Percentiles rank a stretch among this genome's conserved stretches.
Conservation (phyloP, 2,888 invertebrate species). For the Diarsia rubi region DNA sequence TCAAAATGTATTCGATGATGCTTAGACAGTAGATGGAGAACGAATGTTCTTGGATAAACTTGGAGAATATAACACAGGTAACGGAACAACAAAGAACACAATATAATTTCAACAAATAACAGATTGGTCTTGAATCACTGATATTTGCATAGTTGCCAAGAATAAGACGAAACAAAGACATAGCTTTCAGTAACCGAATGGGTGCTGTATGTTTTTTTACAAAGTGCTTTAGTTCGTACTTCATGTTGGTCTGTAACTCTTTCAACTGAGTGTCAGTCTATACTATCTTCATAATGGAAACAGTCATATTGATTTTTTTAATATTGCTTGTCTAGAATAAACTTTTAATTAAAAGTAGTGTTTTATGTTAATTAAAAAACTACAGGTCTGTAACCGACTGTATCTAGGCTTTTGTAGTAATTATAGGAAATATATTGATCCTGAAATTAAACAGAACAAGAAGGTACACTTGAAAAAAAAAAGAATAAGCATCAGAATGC, state of each 20-base stretch:
- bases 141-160: conserved; percentile 21
- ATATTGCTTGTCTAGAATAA: too few species aligned
- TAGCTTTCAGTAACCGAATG: background rate
- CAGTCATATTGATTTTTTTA: too few species aligned
- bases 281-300: too few species aligned
- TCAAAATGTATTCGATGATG: background rate
- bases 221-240: background rate
- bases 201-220: background rate
- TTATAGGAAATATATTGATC: too few species aligned
- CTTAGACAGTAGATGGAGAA: background rate
- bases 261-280: background rate
- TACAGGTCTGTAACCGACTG: background rate
- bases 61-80: background rate
- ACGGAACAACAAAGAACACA: background rate
- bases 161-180: conserved; percentile 13
- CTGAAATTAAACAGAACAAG: background rate
- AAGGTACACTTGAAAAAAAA: too few species aligned
- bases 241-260: background rate
- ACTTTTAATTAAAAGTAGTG: too few species aligned
- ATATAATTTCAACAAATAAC: conserved; percentile 15
- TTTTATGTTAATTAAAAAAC: too few species aligned
- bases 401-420: too few species aligned
- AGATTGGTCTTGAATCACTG: conserved; percentile 9
- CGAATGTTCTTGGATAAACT: too few species aligned
- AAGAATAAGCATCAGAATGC: too few species aligned